A percentile compares a stretch with the other conserved stretches of the same genome.
phyloP scores from a whole-genome alignment of 2,113 vertebrate species.

The Numenius arquata region DNA sequence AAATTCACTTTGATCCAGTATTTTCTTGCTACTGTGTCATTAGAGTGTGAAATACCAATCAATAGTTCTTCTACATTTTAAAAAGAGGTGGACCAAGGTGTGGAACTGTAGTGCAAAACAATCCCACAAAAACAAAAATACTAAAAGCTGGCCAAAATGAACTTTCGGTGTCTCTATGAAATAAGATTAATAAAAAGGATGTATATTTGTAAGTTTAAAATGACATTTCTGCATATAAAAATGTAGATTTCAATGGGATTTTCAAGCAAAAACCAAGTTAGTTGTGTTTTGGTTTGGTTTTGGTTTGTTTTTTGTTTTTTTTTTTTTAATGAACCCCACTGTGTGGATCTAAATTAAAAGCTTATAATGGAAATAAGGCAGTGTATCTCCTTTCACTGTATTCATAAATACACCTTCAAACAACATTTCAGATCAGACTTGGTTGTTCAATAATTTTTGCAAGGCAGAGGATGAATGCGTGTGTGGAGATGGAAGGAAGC shows the following conservation, averaged over 20 bases:
- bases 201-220: not conserved
- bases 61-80: not conserved
- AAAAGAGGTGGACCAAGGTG: not conserved
- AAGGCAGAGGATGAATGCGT: not conserved
- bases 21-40: not conserved
- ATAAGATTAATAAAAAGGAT: not conserved
- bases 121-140: not conserved
- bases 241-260: not conserved
- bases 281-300: not conserved
- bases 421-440: not conserved
- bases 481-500: not conserved
- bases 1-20: not conserved
- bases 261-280: not conserved
- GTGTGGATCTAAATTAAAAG: not conserved
- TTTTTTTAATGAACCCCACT: accelerated
- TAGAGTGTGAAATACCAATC: not conserved
- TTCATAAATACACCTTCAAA: not conserved
- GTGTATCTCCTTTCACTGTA: not conserved
- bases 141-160: not conserved
- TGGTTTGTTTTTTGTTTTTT: too few relatives aligned
- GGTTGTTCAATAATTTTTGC: not conserved
- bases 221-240: not conserved
- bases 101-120: not conserved
- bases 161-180: not conserved
- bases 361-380: not conserved